Conservation (phyloP, 2,888 invertebrate genomes). For the Oscheius sp. region DNA sequence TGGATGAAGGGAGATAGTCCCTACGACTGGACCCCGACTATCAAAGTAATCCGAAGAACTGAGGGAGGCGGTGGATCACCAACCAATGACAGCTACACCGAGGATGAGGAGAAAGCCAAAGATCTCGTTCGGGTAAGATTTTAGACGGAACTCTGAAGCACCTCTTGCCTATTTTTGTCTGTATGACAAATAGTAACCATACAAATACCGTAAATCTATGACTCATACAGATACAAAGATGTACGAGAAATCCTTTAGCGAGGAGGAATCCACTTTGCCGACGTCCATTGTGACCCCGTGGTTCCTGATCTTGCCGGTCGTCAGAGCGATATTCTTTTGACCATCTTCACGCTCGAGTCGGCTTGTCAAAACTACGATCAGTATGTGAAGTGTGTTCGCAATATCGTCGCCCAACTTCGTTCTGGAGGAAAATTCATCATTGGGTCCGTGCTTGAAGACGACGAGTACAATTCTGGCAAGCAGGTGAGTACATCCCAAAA, state of each 20-base stretch:
- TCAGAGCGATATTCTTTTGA: constrained; percentile 62
- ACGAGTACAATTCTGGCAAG: constrained; percentile 64
- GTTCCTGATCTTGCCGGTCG: constrained; percentile 48
- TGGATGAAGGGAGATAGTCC: constrained; percentile 44
- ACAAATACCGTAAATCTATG: too few species aligned
- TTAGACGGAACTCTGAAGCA: constrained; percentile 12
- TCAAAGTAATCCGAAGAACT: constrained; percentile 61
- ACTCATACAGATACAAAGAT: neutral
- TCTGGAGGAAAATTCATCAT: constrained; percentile 64
- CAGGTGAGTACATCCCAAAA: constrained; percentile 38
- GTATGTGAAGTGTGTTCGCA: constrained; percentile 57
- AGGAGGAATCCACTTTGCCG: constrained; percentile 64
- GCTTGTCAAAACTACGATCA: constrained; percentile 65
- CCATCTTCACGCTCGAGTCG: constrained; percentile 69
- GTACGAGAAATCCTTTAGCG: neutral
- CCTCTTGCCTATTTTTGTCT: constrained; percentile 30
- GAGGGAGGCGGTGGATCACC: constrained; percentile 53
- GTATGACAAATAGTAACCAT: neutral
- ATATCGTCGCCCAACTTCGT: constrained; percentile 63
- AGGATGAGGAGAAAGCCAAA: constrained; percentile 55
- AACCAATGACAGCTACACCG: constrained; percentile 38
- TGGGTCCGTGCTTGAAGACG: constrained; percentile 68
- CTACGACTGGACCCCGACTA: constrained; percentile 63
- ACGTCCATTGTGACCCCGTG: constrained; percentile 58
- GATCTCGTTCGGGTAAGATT: constrained; percentile 34